Evolutionary conservation across 1,140 invertebrate species (phyloP).

Genomic region (Meloidogyne floridensis): DNA sequence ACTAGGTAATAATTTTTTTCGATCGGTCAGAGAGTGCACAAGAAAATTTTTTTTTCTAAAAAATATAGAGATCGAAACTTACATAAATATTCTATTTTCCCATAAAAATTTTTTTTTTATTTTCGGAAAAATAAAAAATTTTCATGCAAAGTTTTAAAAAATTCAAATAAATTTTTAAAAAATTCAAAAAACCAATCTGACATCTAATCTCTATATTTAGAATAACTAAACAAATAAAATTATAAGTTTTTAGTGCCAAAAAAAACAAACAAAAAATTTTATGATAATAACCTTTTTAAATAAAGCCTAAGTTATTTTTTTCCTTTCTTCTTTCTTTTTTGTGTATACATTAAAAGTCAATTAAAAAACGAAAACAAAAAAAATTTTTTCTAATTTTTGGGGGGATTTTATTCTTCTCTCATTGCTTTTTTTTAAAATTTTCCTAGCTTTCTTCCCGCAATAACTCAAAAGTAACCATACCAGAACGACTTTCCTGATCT

Average conservation of each 20-base stretch:
- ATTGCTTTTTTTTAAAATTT: background rate
- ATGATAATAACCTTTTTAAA: background rate
- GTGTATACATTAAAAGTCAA: no score
- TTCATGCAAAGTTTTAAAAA: no score
- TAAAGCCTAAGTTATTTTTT: background rate
- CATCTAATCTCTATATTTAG: no score
- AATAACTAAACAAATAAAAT: background rate
- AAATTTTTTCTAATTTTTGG: background rate
- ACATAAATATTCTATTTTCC: no score
- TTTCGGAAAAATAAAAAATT: no score
- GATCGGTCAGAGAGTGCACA: background rate
- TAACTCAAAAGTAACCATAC: constrained; percentile 30
- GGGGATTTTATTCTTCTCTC: background rate
- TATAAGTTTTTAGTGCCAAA: background rate
- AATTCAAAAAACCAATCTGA: no score
- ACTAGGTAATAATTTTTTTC: background rate
- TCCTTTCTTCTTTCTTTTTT: background rate
- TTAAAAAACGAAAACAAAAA: background rate
- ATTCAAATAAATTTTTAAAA: no score
- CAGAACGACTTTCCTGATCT: constrained; percentile 44
- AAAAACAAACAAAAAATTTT: background rate
- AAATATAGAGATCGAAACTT: background rate
- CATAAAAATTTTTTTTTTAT: no score
- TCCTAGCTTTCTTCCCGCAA: constrained; percentile 16
- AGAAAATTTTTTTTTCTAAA: background rate